These are phyloP conservation scores for Laothoe populi DNA, from an alignment of 2,888 invertebrate species.

Conservation along the genomic window DNA sequence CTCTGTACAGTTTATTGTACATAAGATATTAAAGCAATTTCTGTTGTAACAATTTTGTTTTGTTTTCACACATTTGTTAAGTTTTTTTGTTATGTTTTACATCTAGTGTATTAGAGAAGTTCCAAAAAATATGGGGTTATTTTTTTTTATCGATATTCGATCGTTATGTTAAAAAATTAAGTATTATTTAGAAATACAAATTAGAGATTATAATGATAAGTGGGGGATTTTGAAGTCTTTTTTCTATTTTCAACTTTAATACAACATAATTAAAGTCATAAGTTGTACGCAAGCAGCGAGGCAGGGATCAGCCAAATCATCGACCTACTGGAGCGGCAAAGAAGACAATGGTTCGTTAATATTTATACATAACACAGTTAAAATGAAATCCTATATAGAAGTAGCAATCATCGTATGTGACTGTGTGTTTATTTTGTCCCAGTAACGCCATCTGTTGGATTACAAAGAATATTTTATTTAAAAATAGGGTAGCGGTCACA, in stretches of 20 bases:
- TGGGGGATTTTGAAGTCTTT: neutral
- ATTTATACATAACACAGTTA: constrained; percentile 32
- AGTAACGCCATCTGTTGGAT: constrained; percentile 61
- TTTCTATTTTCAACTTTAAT: neutral
- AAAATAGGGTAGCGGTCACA: neutral
- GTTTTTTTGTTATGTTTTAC: constrained; percentile 32
- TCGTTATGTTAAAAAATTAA: too few species aligned
- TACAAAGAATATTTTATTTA: constrained; percentile 14
- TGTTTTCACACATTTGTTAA: constrained; percentile 33
- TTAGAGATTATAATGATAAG: too few species aligned
- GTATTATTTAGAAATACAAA: too few species aligned
- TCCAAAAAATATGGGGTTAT: too few species aligned
- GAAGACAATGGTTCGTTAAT: constrained; percentile 80
- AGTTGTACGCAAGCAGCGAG: constrained; percentile 82
- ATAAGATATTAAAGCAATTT: constrained; percentile 70
- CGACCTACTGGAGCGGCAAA: constrained; percentile 79
- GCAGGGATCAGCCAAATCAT: constrained; percentile 78
- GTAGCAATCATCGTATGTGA: constrained; percentile 63
- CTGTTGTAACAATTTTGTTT: constrained; percentile 58
- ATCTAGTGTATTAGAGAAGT: neutral
- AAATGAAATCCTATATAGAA: constrained; percentile 32
- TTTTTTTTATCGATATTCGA: neutral
- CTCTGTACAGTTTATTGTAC: constrained; percentile 57
- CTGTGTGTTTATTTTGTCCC: constrained; percentile 72
- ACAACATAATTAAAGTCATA: constrained; percentile 48